Base-by-base conservation (phyloP, 2,888 invertebrate species). In the Cephonodes hylas region DNA sequence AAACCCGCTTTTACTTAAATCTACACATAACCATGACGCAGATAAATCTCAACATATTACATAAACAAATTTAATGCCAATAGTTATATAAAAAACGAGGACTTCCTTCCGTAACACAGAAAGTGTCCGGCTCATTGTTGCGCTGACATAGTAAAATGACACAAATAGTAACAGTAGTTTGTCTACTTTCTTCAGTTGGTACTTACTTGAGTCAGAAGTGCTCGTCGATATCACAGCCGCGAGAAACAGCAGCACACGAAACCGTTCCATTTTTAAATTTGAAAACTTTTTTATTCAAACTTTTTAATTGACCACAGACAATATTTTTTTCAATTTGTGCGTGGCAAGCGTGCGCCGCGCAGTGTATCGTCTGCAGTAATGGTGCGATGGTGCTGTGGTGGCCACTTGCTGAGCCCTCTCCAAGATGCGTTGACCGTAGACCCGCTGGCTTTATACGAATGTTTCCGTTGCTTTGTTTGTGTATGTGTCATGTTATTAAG, bases 191-290 rank as follows among this genome's bases (percentile, higher is more conserved):
- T 83, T 88, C 75, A 68, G 73, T 73, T 73, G 67, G 66, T 76
- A 91, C 91, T 92, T 86, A 91, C 91, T 86, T 83, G 89, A 80
- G 66, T 86, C 82, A 23, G 89, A 85, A 20, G 87, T 77, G 65
- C 84, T 81, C 66, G 86, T 79, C 38, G 86, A 80, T 63, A 86
- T 68, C 63, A 82, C 78, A 45, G 83, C 83, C 58, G 83, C 80
- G 62, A 89, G 80, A 65, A 87, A 69, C 66, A 88, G 66, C 66
- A 85, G 73, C 82, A 85, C 82, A 81, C 80, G 74, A 62, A 77
- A 75, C 66, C 67, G 75, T 68, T 85, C 81, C 91, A 91, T 91
- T 59, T 66, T 61, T 18, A n/a, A n/a, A n/a, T n/a, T n/a, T n/a
- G n/a, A n/a, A n/a, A n/a, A n/a, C n/a, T n/a, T n/a, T 23, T 34